phyloP scores from a whole-genome alignment of 1,140 invertebrate species.

The Panagrolaimus sp. region DNA sequence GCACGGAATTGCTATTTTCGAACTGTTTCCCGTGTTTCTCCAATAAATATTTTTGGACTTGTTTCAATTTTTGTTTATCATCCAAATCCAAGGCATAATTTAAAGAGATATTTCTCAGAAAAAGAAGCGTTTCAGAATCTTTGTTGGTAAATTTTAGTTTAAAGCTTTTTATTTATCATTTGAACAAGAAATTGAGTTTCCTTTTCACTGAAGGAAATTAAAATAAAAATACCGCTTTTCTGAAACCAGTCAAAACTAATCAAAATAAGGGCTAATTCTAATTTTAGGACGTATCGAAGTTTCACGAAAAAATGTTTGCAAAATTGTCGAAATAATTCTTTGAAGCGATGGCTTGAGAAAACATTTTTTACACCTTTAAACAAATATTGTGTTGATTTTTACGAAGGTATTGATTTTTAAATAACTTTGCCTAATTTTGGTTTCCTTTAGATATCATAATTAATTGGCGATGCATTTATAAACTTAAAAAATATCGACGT shows the following conservation, averaged over 20 bases:
- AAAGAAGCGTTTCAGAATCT: conserved; percentile 10
- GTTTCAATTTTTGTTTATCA: neutral
- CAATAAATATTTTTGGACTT: neutral
- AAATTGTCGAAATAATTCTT: neutral
- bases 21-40: neutral
- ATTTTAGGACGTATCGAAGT: neutral
- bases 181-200: neutral
- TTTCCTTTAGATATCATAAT: neutral
- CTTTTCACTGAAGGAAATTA: no score
- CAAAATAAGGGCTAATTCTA: no score
- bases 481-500: neutral
- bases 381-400: conserved; percentile 2
- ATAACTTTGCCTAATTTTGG: neutral
- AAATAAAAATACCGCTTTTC: no score
- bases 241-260: no score
- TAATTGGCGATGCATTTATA: neutral
- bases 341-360: neutral
- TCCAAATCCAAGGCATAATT: no score
- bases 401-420: neutral
- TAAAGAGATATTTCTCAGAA: no score
- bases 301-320: neutral
- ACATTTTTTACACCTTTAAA: neutral
- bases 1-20: neutral
- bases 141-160: neutral
- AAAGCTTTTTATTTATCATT: neutral